These are phyloP conservation scores for Gymnobelideus leadbeateri DNA, from an alignment of 2,113 vertebrate species.

Conservation along the genomic window DNA sequence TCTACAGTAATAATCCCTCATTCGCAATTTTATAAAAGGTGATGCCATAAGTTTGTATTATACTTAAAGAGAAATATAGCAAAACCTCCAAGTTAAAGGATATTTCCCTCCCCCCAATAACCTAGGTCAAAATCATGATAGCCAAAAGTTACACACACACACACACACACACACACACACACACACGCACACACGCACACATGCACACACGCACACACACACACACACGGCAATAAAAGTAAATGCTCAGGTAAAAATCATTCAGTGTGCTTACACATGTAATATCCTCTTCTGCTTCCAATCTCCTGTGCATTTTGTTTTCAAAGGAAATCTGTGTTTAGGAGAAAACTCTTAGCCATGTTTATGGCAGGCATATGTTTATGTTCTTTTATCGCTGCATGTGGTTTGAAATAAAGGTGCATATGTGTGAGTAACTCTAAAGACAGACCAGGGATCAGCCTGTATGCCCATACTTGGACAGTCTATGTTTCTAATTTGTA, in stretches of 20 bases:
- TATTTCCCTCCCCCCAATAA: background rate
- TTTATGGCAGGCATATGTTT: slow-evolving; percentile 18
- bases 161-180: background rate
- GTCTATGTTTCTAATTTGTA: slow-evolving; percentile 4
- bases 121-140: background rate
- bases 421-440: background rate
- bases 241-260: background rate
- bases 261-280: background rate
- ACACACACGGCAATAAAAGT: background rate
- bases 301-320: slow-evolving; percentile 4
- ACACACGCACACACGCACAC: background rate
- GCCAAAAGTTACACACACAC: background rate
- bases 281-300: background rate
- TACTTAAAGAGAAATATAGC: background rate
- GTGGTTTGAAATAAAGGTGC: background rate
- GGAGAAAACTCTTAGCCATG: background rate
- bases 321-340: slow-evolving; percentile 35
- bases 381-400: slow-evolving; percentile 8
- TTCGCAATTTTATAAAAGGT: background rate
- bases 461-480: background rate
- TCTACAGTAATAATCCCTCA: background rate
- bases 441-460: background rate
- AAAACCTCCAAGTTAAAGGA: background rate
- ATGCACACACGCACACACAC: too few relatives aligned
- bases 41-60: background rate